These are phyloP conservation scores for Synergus umbraculus DNA, from an alignment of 2,888 invertebrate species.

Conservation along the genomic window DNA sequence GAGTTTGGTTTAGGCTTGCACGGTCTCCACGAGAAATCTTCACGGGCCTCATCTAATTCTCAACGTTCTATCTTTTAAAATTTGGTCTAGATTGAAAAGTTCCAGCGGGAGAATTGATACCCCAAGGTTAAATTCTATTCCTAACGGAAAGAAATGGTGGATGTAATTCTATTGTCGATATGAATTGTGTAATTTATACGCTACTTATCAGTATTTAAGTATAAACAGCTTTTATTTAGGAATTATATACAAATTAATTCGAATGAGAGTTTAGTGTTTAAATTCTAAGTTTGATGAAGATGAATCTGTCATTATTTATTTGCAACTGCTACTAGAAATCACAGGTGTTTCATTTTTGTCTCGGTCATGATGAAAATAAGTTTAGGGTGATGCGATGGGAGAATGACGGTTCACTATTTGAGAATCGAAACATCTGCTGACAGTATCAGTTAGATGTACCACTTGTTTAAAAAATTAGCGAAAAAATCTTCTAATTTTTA, in stretches of 20 bases:
- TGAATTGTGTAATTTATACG: background rate
- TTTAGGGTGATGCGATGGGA: background rate
- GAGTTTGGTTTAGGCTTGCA: constrained; percentile 28
- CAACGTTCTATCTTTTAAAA: background rate
- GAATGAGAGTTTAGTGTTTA: background rate
- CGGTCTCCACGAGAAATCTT: constrained; percentile 19
- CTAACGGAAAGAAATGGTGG: background rate
- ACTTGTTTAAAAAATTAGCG: too few relatives aligned
- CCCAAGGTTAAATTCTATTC: background rate
- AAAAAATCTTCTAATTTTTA: too few relatives aligned
- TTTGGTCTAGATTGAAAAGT: constrained; percentile 2
- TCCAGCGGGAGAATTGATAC: background rate
- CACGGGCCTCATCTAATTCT: constrained; percentile 20
- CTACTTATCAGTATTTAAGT: background rate
- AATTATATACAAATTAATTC: background rate
- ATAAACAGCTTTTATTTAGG: background rate
- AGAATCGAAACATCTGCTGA: background rate
- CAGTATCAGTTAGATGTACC: background rate
- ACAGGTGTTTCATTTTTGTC: background rate
- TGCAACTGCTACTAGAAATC: background rate
- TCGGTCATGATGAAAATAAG: background rate
- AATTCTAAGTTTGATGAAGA: background rate
- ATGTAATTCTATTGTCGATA: background rate
- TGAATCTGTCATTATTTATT: background rate
- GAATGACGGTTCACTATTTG: background rate